Conservation (phyloP, 2,888 invertebrate species). For the Mythimna loreyi region DNA sequence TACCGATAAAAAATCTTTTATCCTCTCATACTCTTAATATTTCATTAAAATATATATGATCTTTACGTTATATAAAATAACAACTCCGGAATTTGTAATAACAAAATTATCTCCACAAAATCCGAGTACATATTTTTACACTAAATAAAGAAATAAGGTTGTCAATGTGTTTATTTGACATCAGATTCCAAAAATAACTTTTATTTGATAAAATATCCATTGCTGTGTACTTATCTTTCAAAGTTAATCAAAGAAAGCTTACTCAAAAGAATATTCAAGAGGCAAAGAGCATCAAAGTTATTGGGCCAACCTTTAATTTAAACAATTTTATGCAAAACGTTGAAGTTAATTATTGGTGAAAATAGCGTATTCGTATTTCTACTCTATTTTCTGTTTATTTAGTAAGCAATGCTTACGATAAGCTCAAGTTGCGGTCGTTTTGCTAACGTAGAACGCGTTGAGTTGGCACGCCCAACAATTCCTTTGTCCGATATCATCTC, state of each 20-base stretch:
- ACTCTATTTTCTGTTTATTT: not conserved
- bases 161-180: conserved; percentile 44
- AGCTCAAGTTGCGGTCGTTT: too few species aligned
- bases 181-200: conserved; percentile 17
- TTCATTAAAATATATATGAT: conserved; percentile 3
- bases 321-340: conserved; percentile 82
- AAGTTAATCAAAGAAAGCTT: conserved; percentile 72
- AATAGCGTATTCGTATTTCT: not conserved
- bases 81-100: conserved; percentile 12
- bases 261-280: conserved; percentile 75
- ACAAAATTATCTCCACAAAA: conserved; percentile 25
- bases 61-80: conserved; percentile 1
- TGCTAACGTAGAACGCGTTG: too few species aligned
- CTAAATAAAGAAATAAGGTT: conserved; percentile 35
- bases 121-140: conserved; percentile 28
- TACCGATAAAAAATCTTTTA: not conserved
- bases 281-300: conserved; percentile 61
- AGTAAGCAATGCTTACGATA: too few species aligned
- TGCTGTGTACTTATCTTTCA: conserved; percentile 49
- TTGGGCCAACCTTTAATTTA: conserved; percentile 73
- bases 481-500: too few species aligned
- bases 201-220: conserved; percentile 52
- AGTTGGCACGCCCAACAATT: too few species aligned
- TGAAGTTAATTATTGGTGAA: conserved; percentile 60
- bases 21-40: not conserved